Evolutionary conservation across 2,113 vertebrate species (phyloP).

Genomic region (Aramus guarauna): DNA sequence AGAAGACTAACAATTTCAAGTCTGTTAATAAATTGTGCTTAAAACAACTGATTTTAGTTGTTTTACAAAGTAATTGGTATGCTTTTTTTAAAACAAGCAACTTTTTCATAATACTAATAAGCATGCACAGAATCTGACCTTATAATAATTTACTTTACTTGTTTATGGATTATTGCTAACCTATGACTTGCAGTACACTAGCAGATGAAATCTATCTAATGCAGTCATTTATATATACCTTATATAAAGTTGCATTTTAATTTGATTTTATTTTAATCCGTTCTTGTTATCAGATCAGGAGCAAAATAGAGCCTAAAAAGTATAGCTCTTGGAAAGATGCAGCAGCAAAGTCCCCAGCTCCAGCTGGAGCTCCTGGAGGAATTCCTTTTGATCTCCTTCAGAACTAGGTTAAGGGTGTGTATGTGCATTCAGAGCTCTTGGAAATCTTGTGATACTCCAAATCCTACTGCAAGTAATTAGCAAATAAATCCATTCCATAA

Average conservation of each 20-base stretch:
- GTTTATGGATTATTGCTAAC: neutral
- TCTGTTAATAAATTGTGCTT: neutral
- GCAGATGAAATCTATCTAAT: neutral
- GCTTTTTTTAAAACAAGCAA: neutral
- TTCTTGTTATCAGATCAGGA: neutral
- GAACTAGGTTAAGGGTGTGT: neutral
- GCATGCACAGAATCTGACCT: neutral
- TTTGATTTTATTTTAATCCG: constrained; percentile 3
- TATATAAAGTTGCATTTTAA: neutral
- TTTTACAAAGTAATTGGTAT: neutral
- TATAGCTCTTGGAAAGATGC: neutral
- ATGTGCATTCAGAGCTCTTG: neutral
- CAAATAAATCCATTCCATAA: neutral
- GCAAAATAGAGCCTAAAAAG: neutral
- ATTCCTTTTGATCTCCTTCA: neutral
- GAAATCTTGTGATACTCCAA: neutral
- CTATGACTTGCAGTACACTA: neutral
- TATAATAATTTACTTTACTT: neutral
- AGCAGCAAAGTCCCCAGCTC: neutral
- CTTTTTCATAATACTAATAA: neutral
- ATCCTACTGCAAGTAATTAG: neutral
- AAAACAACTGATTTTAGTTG: neutral
- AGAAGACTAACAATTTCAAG: neutral
- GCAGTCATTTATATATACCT: neutral
- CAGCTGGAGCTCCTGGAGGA: neutral